Conservation (phyloP, 1,140 invertebrate species). For the Drosophila pseudoobscura region DNA sequence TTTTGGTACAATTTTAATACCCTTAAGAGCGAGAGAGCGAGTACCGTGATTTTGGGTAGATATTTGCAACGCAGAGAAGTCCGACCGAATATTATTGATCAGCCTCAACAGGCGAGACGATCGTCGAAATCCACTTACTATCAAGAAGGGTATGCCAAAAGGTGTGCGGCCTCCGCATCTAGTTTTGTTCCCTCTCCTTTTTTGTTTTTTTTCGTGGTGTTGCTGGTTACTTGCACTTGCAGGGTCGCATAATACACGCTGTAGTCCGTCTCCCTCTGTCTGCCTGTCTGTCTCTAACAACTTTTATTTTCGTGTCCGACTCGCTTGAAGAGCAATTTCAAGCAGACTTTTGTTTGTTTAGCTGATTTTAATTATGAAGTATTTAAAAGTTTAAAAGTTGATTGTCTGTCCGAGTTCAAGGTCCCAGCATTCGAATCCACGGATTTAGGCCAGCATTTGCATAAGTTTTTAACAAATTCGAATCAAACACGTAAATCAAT, state of each 20-base stretch:
- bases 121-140: too few relatives aligned
- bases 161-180: constrained; percentile 9
- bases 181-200: constrained; percentile 15
- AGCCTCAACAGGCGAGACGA: too few relatives aligned
- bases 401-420: constrained; percentile 51
- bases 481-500: constrained; percentile 33
- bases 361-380: constrained; percentile 40
- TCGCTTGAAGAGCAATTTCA: constrained; percentile 27
- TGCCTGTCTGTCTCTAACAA: background rate
- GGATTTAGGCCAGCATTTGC: constrained; percentile 49
- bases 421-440: constrained; percentile 12
- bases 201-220: constrained; percentile 13
- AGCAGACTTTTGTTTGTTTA: constrained; percentile 35
- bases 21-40: too few relatives aligned
- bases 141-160: constrained; percentile 20
- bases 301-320: constrained; percentile 14
- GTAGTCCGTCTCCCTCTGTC: constrained; percentile 5
- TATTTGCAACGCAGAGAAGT: too few relatives aligned
- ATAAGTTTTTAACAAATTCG: constrained; percentile 13
- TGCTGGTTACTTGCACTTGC: constrained; percentile 59
- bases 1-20: constrained; percentile 1
- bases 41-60: too few relatives aligned
- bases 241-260: constrained; percentile 15
- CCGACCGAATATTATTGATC: too few relatives aligned
- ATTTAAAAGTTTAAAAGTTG: constrained; percentile 27